Conservation (phyloP, 2,888 invertebrate species). For the Willowsia nigromaculata region DNA sequence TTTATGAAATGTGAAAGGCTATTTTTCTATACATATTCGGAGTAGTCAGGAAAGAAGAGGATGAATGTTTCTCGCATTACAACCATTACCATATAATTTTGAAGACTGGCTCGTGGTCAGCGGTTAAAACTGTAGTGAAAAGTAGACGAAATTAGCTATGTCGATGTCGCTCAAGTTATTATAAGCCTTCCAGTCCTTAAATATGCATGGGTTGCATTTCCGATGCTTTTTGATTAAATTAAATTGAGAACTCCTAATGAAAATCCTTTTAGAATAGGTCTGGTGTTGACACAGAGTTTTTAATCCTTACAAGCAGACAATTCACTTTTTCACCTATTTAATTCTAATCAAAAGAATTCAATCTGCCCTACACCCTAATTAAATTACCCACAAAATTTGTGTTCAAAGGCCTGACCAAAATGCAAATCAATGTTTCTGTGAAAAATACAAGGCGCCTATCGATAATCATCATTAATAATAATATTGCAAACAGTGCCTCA, state of each 20-base stretch:
- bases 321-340: no score
- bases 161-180: no score
- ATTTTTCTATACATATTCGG: neutral
- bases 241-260: no score
- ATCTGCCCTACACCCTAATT: no score
- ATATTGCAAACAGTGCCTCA: neutral
- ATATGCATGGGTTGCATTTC: no score
- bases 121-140: neutral
- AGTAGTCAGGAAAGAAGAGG: neutral
- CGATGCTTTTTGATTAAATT: no score
- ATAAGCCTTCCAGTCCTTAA: no score
- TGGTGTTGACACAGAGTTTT: no score
- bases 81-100: neutral
- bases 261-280: no score
- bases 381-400: no score
- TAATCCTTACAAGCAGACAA: no score
- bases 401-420: neutral
- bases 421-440: neutral
- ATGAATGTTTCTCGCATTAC: neutral
- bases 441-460: neutral
- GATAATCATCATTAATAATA: constrained; percentile 15
- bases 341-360: no score
- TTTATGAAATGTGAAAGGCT: neutral
- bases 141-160: neutral
- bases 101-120: neutral